Evolutionary conservation across 2,113 vertebrate genomes (phyloP).

Genomic region (Trematomus loennbergii): DNA sequence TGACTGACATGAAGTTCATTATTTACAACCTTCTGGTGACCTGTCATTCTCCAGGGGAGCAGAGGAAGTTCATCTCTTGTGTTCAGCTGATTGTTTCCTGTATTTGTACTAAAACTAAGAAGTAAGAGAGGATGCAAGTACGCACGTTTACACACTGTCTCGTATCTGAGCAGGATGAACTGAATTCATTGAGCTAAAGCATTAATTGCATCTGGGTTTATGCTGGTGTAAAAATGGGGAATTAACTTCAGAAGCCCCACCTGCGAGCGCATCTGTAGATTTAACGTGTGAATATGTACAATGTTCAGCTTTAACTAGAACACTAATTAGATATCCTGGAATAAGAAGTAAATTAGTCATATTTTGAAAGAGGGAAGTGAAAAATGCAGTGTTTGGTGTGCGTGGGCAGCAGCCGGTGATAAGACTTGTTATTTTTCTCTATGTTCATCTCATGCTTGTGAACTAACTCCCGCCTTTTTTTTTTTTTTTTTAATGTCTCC

Average conservation of each 20-base stretch:
- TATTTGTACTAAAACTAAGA: background rate
- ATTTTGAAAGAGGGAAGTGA: background rate
- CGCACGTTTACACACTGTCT: no score
- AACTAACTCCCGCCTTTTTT: background rate
- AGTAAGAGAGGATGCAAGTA: background rate
- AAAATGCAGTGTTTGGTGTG: background rate
- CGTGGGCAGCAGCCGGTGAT: slow-evolving; percentile 14
- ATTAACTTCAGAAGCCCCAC: no score
- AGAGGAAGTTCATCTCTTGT: background rate
- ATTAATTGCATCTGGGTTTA: no score
- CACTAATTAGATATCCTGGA: no score
- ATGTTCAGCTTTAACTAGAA: no score
- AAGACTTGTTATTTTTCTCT: background rate
- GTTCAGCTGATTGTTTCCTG: background rate
- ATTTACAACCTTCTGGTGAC: background rate
- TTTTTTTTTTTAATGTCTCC: background rate
- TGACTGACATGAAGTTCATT: background rate
- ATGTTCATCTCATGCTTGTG: background rate
- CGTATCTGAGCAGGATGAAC: no score
- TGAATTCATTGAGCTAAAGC: no score
- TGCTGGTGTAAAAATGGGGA: no score
- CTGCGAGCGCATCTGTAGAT: no score
- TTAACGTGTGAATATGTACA: no score
- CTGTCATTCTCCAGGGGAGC: no score
- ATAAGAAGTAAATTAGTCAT: background rate